Evolutionary conservation across 2,113 vertebrate species (phyloP), one percentile per base, ranked within the genome.

Genomic region (Apeltes quadracus): DNA sequence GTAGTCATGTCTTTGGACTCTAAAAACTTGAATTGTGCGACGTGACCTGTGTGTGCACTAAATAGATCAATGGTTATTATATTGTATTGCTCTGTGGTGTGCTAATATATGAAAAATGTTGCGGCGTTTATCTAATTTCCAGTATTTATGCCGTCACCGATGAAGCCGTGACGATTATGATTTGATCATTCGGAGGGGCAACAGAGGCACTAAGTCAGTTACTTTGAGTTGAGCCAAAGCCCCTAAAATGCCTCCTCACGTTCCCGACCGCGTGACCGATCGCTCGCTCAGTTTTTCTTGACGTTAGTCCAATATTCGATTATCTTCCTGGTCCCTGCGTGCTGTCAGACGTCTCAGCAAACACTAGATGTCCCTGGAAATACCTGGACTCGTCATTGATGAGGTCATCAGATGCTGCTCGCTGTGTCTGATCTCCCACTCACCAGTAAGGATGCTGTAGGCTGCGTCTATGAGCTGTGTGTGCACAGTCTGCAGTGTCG

Each of bases 381-480:
- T 29, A 61, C 57, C 68, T 63, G 34, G 39, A 71, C 38, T 63
- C 44, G 23, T 53, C 56, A n/a, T 23, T 23, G 46, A 75, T 38
- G 71, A 43, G 23, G 51, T 78, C 44, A 68, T 86, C 67, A 67
- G 62, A 13, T 62, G 65, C 61, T 41, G 58, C 34, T 61, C 6
- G 67, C 50, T 75, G 39, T 38, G 69, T 72, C 20, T 71, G 76
- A 76, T 75, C 36, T 72, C 50, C 69, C 32, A 10, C 54, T 81
- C 81, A 83, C 72, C 43, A 5, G 41, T 32, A 25, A 63, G 22
- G 53, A 58, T 8, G 15, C 32, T 34, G 61, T 74, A 68, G 78
- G 67, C 61, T 72, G 72, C 75, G 63, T 34, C 34, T 43, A 50
- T 66, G 54, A 58, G 53, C 16, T 63, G 58, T 44, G 55, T 63